Evolutionary conservation across 2,113 vertebrate genomes (phyloP).

Genomic region (Arenaria interpres): DNA sequence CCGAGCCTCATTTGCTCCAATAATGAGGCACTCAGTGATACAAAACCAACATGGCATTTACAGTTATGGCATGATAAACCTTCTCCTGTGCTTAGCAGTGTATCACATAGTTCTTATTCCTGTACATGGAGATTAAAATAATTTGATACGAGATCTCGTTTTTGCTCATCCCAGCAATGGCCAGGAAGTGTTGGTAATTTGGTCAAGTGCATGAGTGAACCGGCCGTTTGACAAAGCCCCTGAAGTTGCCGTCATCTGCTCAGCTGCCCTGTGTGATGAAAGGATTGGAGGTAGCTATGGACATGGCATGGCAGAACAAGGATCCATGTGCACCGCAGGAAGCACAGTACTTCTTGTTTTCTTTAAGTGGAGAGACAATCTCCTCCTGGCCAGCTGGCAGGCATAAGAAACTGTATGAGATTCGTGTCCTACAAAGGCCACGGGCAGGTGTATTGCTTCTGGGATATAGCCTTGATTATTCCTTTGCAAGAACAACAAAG

Average conservation of each 20-base stretch:
- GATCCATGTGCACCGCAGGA: background rate
- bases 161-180: background rate
- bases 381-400: background rate
- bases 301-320: background rate
- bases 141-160: background rate
- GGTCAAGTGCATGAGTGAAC: background rate
- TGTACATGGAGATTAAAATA: slow-evolving; percentile 41
- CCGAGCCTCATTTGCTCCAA: slow-evolving; percentile 54
- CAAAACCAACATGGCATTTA: slow-evolving; percentile 60
- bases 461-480: background rate
- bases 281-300: background rate
- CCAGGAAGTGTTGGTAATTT: background rate
- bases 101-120: slow-evolving; percentile 46
- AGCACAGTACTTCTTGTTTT: background rate
- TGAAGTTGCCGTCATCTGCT: background rate
- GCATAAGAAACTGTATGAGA: background rate
- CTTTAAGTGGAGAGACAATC: background rate
- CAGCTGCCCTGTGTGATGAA: background rate
- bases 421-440: background rate
- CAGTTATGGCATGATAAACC: slow-evolving; percentile 53
- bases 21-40: slow-evolving; percentile 27
- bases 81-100: background rate
- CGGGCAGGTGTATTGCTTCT: background rate
- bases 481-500: background rate
- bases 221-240: background rate